Percentiles rank a stretch among this genome's conserved stretches.
These are phyloP conservation scores for Neodiprion pinetum DNA, from an alignment of 1,140 invertebrate genomes.

Conservation along the genomic window DNA sequence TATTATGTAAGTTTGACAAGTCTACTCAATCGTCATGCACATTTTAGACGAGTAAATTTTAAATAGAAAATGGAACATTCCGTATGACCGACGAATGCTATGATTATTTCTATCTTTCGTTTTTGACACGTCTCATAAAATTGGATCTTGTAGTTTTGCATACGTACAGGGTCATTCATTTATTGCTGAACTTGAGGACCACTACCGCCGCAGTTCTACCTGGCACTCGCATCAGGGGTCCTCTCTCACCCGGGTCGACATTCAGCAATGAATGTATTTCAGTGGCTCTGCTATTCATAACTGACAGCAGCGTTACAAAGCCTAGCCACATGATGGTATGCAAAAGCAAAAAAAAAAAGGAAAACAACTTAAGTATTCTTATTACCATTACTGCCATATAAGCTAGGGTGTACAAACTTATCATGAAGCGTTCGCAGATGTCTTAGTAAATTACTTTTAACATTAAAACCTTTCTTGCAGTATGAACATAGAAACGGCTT, in stretches of 20 bases:
- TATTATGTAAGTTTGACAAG: not conserved
- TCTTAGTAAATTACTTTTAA: slow-evolving; percentile 77
- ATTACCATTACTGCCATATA: slow-evolving; percentile 59
- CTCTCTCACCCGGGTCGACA: too few species aligned
- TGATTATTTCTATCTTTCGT: not conserved
- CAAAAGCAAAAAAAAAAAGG: not conserved
- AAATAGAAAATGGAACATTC: slow-evolving; percentile 4
- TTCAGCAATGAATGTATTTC: too few species aligned
- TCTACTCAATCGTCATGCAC: not conserved
- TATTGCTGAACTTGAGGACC: too few species aligned
- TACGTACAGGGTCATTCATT: too few species aligned
- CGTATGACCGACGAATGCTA: not conserved
- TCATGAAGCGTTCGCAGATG: slow-evolving; percentile 77
- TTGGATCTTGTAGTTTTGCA: not conserved
- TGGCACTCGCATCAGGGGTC: too few species aligned
- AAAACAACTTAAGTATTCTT: slow-evolving; percentile 45
- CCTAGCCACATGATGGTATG: too few species aligned
- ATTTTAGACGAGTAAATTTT: not conserved
- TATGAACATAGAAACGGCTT: slow-evolving; percentile 75
- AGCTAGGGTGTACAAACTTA: slow-evolving; percentile 67
- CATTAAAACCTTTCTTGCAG: slow-evolving; percentile 80
- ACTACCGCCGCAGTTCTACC: too few species aligned
- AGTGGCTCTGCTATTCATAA: too few species aligned
- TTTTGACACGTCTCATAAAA: not conserved
- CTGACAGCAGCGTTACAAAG: too few species aligned